Percentiles rank a stretch among this genome's conserved stretches.
Conservation (phyloP, 2,888 invertebrate species). For the Eilema griseolum region DNA sequence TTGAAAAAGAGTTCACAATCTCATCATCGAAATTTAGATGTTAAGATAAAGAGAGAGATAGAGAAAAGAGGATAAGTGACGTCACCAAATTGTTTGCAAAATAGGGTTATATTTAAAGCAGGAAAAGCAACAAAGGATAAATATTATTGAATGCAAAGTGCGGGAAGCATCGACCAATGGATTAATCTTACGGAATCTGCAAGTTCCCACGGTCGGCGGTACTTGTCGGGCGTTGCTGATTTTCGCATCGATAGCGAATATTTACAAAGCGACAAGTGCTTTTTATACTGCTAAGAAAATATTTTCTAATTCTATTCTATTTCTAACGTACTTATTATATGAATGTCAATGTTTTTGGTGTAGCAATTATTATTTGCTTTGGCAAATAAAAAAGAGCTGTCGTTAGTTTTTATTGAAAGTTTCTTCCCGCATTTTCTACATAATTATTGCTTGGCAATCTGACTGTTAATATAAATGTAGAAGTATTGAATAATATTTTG, state of each 20-base stretch:
- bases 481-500: too few species aligned
- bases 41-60: background rate
- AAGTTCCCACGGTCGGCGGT: constrained; percentile 66
- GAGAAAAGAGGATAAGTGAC: background rate
- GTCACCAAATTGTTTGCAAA: background rate
- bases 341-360: too few species aligned
- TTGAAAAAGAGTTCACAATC: too few species aligned
- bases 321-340: background rate
- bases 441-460: too few species aligned
- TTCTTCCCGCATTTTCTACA: too few species aligned
- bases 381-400: too few species aligned
- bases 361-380: too few species aligned
- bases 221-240: constrained; percentile 40
- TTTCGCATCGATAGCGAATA: constrained; percentile 43
- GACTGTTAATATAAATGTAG: too few species aligned
- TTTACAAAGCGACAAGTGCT: background rate
- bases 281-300: background rate
- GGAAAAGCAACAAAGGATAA: constrained; percentile 4
- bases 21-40: too few species aligned
- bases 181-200: constrained; percentile 68
- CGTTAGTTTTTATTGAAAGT: too few species aligned
- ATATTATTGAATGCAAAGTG: constrained; percentile 57
- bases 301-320: too few species aligned
- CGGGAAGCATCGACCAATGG: constrained; percentile 63
- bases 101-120: background rate